Conservation (phyloP, 2,113 vertebrate species). For the Ochotona princeps region DNA sequence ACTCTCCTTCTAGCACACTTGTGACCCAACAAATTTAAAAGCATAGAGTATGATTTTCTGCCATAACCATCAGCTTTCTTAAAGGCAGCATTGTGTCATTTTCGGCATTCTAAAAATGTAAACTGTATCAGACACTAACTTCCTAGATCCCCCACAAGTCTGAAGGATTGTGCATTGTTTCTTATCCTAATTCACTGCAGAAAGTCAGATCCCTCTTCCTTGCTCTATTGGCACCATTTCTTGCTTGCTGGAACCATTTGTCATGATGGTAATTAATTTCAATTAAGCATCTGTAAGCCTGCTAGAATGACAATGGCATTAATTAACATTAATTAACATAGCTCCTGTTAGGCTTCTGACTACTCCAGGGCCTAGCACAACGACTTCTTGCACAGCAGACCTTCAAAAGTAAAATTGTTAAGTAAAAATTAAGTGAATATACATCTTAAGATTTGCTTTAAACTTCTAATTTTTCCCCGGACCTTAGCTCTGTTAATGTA, state of each 20-base stretch:
- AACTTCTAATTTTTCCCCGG: background rate
- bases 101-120: background rate
- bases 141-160: background rate
- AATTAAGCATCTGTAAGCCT: background rate
- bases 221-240: background rate
- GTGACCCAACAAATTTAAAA: background rate
- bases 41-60: background rate
- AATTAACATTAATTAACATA: background rate
- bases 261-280: background rate
- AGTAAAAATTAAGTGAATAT: background rate
- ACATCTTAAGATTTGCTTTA: background rate
- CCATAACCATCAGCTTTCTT: background rate
- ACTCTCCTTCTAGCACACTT: background rate
- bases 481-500: background rate
- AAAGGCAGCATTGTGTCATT: background rate
- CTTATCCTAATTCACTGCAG: background rate
- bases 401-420: background rate
- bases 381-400: background rate
- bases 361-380: too few species aligned
- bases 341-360: too few species aligned
- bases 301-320: background rate
- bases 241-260: background rate
- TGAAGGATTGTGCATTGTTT: background rate
- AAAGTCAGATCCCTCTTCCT: background rate
- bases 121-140: background rate